phyloP scores from a whole-genome alignment of 2,888 invertebrate genomes.

The Creontiades dilutus region DNA sequence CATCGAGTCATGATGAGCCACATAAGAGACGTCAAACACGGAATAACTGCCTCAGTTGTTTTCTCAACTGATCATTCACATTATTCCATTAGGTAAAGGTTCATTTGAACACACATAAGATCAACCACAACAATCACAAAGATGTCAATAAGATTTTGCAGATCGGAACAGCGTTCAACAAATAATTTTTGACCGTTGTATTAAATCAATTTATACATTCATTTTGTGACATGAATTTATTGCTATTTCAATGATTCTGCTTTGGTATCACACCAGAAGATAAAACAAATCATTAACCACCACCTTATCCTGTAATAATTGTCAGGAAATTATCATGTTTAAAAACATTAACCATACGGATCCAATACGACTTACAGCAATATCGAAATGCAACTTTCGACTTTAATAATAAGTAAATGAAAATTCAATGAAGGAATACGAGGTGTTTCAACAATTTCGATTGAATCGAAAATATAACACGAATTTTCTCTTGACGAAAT shows the following conservation, averaged over 20 bases:
- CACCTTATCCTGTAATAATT: neutral
- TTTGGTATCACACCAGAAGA: neutral
- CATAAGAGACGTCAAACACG: too few relatives aligned
- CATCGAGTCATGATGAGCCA: conserved; percentile 19
- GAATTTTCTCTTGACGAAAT: neutral
- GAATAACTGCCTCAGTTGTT: too few relatives aligned
- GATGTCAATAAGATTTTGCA: too few relatives aligned
- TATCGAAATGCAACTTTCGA: too few relatives aligned
- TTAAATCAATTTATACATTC: too few relatives aligned
- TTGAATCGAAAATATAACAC: neutral
- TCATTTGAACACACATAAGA: too few relatives aligned
- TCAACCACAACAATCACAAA: too few relatives aligned
- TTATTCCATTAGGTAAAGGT: too few relatives aligned
- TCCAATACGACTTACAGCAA: too few relatives aligned
- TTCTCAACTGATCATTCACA: too few relatives aligned
- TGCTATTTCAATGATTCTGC: neutral
- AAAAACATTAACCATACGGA: neutral
- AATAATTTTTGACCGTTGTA: too few relatives aligned
- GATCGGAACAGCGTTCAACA: too few relatives aligned
- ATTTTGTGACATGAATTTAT: neutral
- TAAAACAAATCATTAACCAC: neutral
- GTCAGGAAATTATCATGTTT: neutral
- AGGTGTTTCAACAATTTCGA: neutral
- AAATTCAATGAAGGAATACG: neutral
- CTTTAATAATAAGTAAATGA: neutral